Evolutionary conservation across 2,113 vertebrate species (phyloP), one percentile per base, ranked within the genome.

Genomic region (human): DNA sequence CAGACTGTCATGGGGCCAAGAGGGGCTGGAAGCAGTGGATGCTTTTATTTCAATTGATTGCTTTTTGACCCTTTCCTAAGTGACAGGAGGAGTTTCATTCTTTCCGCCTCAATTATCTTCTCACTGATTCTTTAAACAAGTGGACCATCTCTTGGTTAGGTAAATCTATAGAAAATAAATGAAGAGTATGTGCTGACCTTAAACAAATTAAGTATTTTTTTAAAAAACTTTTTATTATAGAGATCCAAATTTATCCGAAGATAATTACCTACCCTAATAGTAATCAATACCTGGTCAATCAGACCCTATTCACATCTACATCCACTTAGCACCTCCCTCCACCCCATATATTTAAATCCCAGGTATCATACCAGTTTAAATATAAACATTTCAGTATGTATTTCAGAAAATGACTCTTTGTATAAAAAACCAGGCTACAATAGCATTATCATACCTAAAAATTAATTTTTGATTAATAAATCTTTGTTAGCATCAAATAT

Each of bases 111-210:
- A 52, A 13, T 40, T n/a, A 30, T 50, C 3, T 75, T 75, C 3
- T 14, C 50, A 75, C 0, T 32, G 52, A 52, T 90, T 16, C 14
- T 82, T 88, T 79, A 23, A 23, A 64, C 6, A 45, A 66, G 20
- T 57, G 22, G 8, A 57, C 13, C 13, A 66, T 73, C 7, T 93
- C 50, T 52, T 66, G 27, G 18, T 90, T 38, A 75, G 43, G 50
- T 64, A 93, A 97, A 90, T 64, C 61, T n/a, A 61, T 11, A 52
- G 50, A 80, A 95, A 93, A 91, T 79, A 70, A 93, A 84, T 52
- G 17, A 68, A 48, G 10, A 83, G 25, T 59, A 25, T 43, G 23
- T 76, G 48, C 27, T 70, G 23, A 89, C 52, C 9, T 80, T 95
- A 96, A 73, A 89, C 18, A 87, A 94, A 81, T 48, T 3, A 61